phyloP scores from a whole-genome alignment of 2,888 invertebrate genomes.

The Eudasyphora cyanicolor region DNA sequence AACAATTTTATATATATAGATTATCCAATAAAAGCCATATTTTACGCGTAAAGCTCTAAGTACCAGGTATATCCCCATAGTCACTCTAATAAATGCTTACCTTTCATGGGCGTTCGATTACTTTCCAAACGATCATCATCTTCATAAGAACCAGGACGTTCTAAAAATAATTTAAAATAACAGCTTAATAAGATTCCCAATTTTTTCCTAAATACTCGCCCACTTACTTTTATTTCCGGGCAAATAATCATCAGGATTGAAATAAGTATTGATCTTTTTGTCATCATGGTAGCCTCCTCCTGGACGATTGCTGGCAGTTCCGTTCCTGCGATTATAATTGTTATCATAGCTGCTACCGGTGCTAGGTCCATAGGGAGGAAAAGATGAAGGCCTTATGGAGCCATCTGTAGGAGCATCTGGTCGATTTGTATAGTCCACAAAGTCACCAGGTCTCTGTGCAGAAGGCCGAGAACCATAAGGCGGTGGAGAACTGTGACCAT shows the following conservation, averaged over 20 bases:
- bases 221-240: conserved; percentile 75
- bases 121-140: conserved; percentile 69
- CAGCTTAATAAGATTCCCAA: background rate
- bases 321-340: conserved; percentile 68
- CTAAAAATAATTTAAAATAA: conserved; percentile 59
- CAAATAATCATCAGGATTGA: conserved; percentile 79
- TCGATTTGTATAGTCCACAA: conserved; percentile 74
- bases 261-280: conserved; percentile 78
- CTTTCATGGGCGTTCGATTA: conserved; percentile 72
- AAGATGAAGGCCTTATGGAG: conserved; percentile 65
- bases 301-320: conserved; percentile 62
- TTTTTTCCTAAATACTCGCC: background rate
- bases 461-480: conserved; percentile 54
- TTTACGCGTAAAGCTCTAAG: no score
- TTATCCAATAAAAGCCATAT: no score
- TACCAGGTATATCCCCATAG: no score
- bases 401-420: conserved; percentile 73
- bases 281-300: conserved; percentile 72
- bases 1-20: no score
- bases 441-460: conserved; percentile 62
- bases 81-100: no score
- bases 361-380: conserved; percentile 64
- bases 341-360: conserved; percentile 67
- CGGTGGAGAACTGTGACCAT: conserved; percentile 64
- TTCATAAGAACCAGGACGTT: conserved; percentile 68